These are phyloP conservation scores for Dioctria rufipes DNA, from an alignment of 2,888 invertebrate species.

Conservation along the genomic window DNA sequence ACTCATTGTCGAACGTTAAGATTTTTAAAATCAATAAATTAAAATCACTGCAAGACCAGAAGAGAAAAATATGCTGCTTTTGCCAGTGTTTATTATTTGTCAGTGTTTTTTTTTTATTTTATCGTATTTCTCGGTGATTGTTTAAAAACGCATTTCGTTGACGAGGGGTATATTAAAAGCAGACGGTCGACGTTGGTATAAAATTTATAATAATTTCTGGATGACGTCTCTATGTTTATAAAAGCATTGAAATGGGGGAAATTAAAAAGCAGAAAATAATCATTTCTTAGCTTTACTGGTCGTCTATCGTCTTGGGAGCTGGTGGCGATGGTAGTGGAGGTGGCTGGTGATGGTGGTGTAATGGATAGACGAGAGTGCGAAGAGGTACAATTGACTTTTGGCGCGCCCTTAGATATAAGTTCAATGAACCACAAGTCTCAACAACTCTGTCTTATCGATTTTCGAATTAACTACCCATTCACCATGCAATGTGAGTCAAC, in stretches of 20 bases:
- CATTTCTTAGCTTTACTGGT: conserved; percentile 5
- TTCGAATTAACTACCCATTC: conserved; percentile 45
- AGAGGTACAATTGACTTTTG: conserved; percentile 43
- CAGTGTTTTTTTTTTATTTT: not conserved
- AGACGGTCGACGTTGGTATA: no score
- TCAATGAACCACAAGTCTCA: conserved; percentile 39
- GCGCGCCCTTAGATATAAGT: conserved; percentile 17
- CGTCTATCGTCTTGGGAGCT: not conserved
- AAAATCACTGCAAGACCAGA: not conserved
- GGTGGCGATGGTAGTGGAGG: no score
- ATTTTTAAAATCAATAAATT: conserved; percentile 2
- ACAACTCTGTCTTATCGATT: conserved; percentile 38
- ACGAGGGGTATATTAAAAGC: not conserved
- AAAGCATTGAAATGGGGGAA: not conserved
- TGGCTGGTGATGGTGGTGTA: no score
- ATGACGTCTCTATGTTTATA: not conserved
- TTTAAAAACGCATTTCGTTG: not conserved
- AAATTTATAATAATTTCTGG: not conserved
- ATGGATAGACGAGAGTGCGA: not conserved
- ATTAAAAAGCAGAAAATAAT: not conserved
- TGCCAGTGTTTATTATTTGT: not conserved
- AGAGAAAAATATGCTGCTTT: not conserved
- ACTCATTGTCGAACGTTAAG: not conserved
- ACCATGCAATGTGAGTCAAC: conserved; percentile 27
- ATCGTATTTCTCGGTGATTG: not conserved